Base-by-base conservation (phyloP, 2,888 invertebrate genomes). In the Mesorhabditis belari region DNA sequence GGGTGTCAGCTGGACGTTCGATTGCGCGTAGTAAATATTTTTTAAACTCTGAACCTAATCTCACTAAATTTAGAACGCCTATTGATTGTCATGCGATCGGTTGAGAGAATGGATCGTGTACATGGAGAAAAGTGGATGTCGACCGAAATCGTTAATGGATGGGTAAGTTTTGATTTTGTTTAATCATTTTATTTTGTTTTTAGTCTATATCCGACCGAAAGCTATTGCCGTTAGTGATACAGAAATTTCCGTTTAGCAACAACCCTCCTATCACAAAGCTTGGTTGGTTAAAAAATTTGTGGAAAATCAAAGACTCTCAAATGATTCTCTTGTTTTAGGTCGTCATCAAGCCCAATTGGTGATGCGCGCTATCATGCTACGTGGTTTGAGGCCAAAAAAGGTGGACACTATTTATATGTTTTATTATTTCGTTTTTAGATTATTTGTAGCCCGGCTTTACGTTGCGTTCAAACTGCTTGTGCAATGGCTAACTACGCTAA, bases 401-500 rank as follows among this genome's bases (percentile, higher is more conserved):
- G 19, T n/a, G 2, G 17, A n/a, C 2, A n/a, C n/a, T n/a, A n/a
- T 12, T 51, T 23, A n/a, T 9, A 19, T 12, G 17, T 51, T 51
- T 21, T 12, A 23, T 21, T 12, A 23, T 35, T 35, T 35, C n/a
- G 44, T 35, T 35, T 28, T n/a, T 2, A 59, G 59, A 59, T 59
- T 49, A 63, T 61, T 49, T 63, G 64, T 27, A 60, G 64, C 4
- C 69, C 69, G 27, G 62, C 66, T 17, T 64, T 69, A 23, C 69
- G 69, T 1, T 62, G 61, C n/a, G 58, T 69, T 26, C 69, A 69
- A 57, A 69, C 69, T 0, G 69, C 66, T 0, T 63, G 60, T 0
- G 63, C 65, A 6, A 58, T 69, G 29, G 65, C 66, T 17, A 62
- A 58, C 49, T 54, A 55, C 9, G 49, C 62, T 26, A 52, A 52